Conservation (phyloP, 2,888 invertebrate genomes). For the Rutpela maculata region DNA sequence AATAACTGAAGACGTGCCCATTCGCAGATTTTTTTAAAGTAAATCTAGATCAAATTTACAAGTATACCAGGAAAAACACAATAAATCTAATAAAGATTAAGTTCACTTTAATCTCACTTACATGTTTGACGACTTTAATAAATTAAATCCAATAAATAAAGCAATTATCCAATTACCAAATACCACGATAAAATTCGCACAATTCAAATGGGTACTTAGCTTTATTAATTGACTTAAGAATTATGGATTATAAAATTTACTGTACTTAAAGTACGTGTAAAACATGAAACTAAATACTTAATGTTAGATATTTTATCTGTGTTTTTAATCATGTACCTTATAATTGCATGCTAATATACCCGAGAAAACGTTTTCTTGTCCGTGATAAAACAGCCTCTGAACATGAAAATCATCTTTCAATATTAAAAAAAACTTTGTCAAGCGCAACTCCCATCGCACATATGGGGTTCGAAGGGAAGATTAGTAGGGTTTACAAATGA, state of each 20-base stretch:
- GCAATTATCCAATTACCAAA: neutral
- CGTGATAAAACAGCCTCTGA: too few relatives aligned
- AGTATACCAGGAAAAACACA: too few relatives aligned
- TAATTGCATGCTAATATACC: neutral
- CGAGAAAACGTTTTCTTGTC: neutral
- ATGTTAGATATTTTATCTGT: neutral
- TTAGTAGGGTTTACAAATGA: too few relatives aligned
- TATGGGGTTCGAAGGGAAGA: too few relatives aligned
- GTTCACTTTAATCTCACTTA: neutral
- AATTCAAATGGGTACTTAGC: neutral
- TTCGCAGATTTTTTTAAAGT: too few relatives aligned
- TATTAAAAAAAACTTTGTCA: too few relatives aligned
- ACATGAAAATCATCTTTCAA: too few relatives aligned
- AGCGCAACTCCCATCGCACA: too few relatives aligned
- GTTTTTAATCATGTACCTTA: neutral
- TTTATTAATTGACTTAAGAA: neutral
- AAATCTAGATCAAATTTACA: too few relatives aligned
- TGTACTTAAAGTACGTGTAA: neutral
- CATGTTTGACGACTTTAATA: neutral
- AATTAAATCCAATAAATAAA: neutral
- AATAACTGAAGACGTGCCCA: too few relatives aligned
- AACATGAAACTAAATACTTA: neutral
- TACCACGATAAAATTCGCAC: neutral
- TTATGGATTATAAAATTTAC: neutral
- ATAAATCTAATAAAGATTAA: neutral